Evolutionary conservation across 1,140 invertebrate species (phyloP), one percentile per base, ranked within the genome.

Genomic region (Leptinotarsa defecta): DNA sequence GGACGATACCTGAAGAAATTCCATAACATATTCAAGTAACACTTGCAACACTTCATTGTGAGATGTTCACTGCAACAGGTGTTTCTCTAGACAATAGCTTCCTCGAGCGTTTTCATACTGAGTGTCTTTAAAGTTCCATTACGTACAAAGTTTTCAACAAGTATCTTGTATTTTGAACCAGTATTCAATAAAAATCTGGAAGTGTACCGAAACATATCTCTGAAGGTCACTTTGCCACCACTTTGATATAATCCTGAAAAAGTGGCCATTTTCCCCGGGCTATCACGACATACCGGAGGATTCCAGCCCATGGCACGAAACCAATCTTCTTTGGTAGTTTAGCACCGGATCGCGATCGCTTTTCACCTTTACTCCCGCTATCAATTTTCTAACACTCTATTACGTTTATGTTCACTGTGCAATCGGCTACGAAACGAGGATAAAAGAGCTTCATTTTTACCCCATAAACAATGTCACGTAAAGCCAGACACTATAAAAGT

Each of bases 281-380:
- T 57, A 57, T 57, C n/a, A 57, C 4, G 15, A 15, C 52, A 57
- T 57, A 57, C 61, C 22, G 24, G 70, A 73, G 71, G 68, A 67
- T 64, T 74, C 71, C 64, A 75, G 75, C 73, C 8, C 34, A 8
- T 43, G 49, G 79, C 82, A 82, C 81, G 82, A 82, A 82, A 77
- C 78, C 81, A 83, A 83, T 83, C 80, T 81, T 78, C 79, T 79
- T 76, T 27, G 78, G 67, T 78, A 79, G 80, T 83, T 83, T 83
- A 82, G 77, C 79, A 71, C 75, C 63, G 77, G 75, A 80, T 81
- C 81, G 76, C 77, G 80, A 82, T 78, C 81, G 80, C 81, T 83
- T 83, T 83, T 82, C 82, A 83, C 82, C 82, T 83, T 83, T 81
- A 80, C 77, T 81, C 77, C 77, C 75, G 79, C 81, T 80, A 82